Base-by-base conservation (phyloP, 2,888 invertebrate genomes). In the Hylaea fasciaria region DNA sequence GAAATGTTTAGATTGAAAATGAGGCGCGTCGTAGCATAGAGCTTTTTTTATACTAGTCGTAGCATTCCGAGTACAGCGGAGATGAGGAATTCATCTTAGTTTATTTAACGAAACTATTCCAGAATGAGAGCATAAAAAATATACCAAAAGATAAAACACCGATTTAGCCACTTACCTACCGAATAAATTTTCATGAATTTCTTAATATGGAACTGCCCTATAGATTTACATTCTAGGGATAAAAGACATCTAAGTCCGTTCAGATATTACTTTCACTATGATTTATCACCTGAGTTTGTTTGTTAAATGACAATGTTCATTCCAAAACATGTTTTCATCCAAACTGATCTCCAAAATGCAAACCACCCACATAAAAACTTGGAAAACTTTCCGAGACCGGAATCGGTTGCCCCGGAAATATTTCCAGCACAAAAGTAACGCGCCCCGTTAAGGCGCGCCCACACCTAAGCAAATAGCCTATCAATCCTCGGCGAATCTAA, bases 401-500 rank as follows among this genome's bases (percentile, higher is more conserved):
- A 52, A 44, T 52, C 39, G 39, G 37, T 14, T 56, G 52, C 61
- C 39, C 52, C 52, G 49, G 52, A 62, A 56, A 62, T 62, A 47
- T 57, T 55, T 40, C 32, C 56, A 35, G 17, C 55, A 52, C 56
- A 56, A 56, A 43, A 47, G 55, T 43, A 51, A 51, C 35, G 32
- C 44, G 35, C 52, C n/a, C 9, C 46, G 54, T 14, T 46, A 46
- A 39, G 22, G 56, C 52, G 47, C 37, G 45, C 60, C 56, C 43
- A 62, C 51, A 49, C 69, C 66, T 68, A 68, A 68, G 66, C 69
- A 70, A 70, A 70, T 68, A 68, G 66, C 77, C 73, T 74, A 78
- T 77, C 78, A 74, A 74, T 70, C 73, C 62, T 80, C 70, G 70
- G 78, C 76, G 81, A 84, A 81, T 82, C 82, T 80, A 73, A 74